A percentile compares a stretch with the other conserved stretches of the same genome.
Conservation (phyloP, 2,113 vertebrate genomes). For the Syrrhaptes paradoxus region DNA sequence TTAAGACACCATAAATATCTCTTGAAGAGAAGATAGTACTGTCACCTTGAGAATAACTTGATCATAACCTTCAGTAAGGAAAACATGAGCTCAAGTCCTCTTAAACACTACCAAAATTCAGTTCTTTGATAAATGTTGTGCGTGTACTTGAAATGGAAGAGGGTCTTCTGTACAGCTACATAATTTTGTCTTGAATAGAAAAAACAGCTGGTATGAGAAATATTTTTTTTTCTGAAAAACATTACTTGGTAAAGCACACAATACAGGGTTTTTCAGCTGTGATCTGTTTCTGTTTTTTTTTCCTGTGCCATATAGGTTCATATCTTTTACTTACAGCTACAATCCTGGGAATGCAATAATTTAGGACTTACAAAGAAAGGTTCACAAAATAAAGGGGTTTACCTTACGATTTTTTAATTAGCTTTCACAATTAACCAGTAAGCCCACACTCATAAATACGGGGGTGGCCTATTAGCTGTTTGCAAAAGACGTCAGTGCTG, state of each 20-base stretch:
- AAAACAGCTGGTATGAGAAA: neutral
- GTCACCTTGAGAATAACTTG: neutral
- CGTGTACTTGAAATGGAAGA: neutral
- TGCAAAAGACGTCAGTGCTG: conserved; percentile 68
- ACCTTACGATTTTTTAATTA: neutral
- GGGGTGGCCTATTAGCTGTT: conserved; percentile 32
- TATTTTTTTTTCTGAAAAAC: neutral
- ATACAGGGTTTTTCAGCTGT: neutral
- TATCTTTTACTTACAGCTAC: neutral
- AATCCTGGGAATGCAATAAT: neutral
- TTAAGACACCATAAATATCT: neutral
- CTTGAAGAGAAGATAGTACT: neutral
- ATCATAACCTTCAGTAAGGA: neutral
- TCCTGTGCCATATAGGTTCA: neutral
- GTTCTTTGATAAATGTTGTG: neutral
- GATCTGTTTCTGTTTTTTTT: neutral
- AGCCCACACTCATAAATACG: neutral
- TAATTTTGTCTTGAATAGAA: neutral
- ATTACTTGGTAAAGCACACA: neutral
- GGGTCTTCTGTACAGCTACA: neutral
- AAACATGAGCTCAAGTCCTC: neutral
- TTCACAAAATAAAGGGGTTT: neutral
- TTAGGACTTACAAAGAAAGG: neutral
- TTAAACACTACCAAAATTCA: neutral
- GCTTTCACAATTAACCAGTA: conserved; percentile 30